A percentile compares a stretch with the other conserved stretches of the same genome.
phyloP scores from a whole-genome alignment of 2,113 vertebrate genomes.

The Phylloscopus whistleri region DNA sequence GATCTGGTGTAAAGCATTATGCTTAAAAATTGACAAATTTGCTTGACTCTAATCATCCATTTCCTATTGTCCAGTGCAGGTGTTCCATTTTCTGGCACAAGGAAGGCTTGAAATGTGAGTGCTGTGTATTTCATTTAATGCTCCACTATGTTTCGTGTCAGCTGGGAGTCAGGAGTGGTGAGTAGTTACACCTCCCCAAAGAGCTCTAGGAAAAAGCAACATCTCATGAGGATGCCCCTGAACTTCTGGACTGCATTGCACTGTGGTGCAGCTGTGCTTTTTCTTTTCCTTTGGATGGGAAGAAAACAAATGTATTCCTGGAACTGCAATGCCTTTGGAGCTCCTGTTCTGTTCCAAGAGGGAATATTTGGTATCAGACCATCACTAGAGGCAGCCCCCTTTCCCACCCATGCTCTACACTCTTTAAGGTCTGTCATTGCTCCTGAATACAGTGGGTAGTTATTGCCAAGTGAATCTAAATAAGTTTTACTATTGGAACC shows the following conservation, averaged over 20 bases:
- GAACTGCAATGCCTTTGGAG: conserved; percentile 9
- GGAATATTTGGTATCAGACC: conserved; percentile 10
- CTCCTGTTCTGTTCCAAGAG: conserved; percentile 10
- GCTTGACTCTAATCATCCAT: background rate
- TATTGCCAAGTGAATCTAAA: background rate
- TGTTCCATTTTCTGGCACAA: conserved; percentile 42
- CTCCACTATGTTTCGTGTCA: background rate
- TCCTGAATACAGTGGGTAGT: background rate
- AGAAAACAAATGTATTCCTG: conserved; percentile 29
- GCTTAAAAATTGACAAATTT: conserved; percentile 18
- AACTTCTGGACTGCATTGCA: background rate
- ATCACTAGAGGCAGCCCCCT: background rate
- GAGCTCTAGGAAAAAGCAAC: background rate
- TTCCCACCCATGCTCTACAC: background rate
- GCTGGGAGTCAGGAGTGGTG: background rate
- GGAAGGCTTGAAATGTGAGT: background rate
- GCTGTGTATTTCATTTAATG: background rate
- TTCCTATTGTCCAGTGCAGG: conserved; percentile 44
- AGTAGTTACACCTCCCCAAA: conserved; percentile 9
- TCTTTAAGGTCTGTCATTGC: background rate
- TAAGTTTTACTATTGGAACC: background rate
- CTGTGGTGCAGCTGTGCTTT: conserved; percentile 28
- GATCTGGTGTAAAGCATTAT: background rate
- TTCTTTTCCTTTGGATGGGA: background rate
- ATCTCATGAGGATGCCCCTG: conserved; percentile 2